A percentile compares a stretch with the other conserved stretches of the same genome.
Conservation (phyloP, 2,888 invertebrate species). For the Apamea crenata region DNA sequence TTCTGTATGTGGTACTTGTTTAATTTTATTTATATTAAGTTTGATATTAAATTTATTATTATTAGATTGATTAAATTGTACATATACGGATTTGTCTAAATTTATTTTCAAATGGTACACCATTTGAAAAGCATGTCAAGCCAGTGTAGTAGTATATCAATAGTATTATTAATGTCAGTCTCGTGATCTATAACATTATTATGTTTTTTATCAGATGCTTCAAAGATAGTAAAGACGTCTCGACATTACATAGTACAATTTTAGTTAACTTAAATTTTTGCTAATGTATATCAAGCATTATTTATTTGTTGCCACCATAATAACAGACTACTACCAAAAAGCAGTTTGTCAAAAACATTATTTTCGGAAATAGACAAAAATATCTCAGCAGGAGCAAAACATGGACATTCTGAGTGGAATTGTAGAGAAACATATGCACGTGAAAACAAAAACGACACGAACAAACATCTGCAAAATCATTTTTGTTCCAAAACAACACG, state of each 20-base stretch:
- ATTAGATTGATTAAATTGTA: too few species aligned
- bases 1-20: too few species aligned
- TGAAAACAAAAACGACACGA: slow-evolving; percentile 67
- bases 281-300: neutral
- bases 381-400: slow-evolving; percentile 52
- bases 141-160: too few species aligned
- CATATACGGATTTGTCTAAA: too few species aligned
- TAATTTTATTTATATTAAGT: too few species aligned
- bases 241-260: neutral
- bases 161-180: too few species aligned
- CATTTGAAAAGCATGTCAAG: too few species aligned
- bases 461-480: slow-evolving; percentile 75
- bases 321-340: neutral
- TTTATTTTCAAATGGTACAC: too few species aligned
- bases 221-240: neutral
- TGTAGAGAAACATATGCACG: slow-evolving; percentile 65
- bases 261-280: neutral
- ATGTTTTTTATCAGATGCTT: too few species aligned
- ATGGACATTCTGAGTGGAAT: slow-evolving; percentile 48
- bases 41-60: too few species aligned
- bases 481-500: slow-evolving; percentile 79
- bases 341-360: neutral
- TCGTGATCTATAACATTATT: too few species aligned
- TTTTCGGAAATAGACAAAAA: slow-evolving; percentile 45
- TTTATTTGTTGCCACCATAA: neutral